Evolutionary conservation across 2,797 vertebrate species (phyloP).

Genomic region (Tiaroga cobitis): DNA sequence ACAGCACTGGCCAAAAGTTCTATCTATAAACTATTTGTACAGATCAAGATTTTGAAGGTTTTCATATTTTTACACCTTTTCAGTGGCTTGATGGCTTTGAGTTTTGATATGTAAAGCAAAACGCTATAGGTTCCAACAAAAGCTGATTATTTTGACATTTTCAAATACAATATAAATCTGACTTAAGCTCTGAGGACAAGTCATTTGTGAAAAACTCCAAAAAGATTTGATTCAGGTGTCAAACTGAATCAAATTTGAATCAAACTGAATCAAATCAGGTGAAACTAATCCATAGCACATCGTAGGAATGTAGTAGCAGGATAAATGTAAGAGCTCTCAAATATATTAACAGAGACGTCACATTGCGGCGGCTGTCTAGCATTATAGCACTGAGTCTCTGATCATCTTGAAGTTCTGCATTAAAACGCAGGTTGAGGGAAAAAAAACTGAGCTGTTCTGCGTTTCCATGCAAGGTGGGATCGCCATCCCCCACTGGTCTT

Average conservation of each 20-base stretch:
- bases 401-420: constrained; percentile 22
- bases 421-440: constrained; percentile 25
- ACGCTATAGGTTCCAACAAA: not conserved
- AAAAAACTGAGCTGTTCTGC: not conserved
- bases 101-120: not conserved
- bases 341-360: constrained; percentile 26
- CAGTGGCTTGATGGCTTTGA: not conserved
- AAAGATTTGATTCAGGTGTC: not conserved
- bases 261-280: not conserved
- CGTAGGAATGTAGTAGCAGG: constrained; percentile 17
- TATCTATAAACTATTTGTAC: not conserved
- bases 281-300: not conserved
- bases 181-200: not conserved
- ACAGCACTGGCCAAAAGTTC: not conserved
- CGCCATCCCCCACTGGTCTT: constrained; percentile 2
- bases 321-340: constrained; percentile 19
- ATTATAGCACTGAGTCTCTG: constrained; percentile 5
- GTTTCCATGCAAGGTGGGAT: constrained; percentile 21
- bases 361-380: constrained; percentile 25
- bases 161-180: not conserved
- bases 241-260: not conserved
- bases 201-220: not conserved
- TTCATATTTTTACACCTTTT: not conserved
- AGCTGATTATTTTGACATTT: not conserved
- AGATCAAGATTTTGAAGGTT: not conserved